Base-by-base conservation (phyloP, 2,888 invertebrate species). In the Netelia fuscicornis region DNA sequence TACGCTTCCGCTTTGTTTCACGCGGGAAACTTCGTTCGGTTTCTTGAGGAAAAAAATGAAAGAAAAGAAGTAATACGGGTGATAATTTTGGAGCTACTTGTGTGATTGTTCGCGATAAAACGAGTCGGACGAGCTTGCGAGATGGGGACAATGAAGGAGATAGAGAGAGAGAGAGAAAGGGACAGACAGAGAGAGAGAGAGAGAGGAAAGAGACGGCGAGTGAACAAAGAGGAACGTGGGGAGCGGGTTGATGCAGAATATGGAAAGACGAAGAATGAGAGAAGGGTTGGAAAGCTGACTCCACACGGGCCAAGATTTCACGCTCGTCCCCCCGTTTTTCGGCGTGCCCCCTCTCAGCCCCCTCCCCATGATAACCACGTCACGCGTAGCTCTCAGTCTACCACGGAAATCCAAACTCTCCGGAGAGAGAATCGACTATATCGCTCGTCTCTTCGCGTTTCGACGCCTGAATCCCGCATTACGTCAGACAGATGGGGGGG, bases 301-400 rank as follows among this genome's bases (percentile, higher is more conserved):
- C 76, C 79, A 82, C 79, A 85, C 85, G 85, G 79, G 85, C 85
- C 81, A 85, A 85, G 85, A 85, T 85, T 85, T 82, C 79, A 79
- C 17, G 71, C 79, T 72, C 85, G 42, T 71, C 60, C 85, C 70
- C 78, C 2, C 17, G n/a, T 79, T 76, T 74, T 75, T 82, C 76
- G 82, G 76, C 75, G 75, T 71, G 79, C 82, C 71, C 48, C 17
- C 44, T 6, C 2, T 30, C 23, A 58, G 48, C 1, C n/a, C 58
- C 60, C 42, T 10, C 17, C 30, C 54, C 52, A 8, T 65, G 44
- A 11, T 23, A 13, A 25, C 76, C 42, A 37, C 37, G 37, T 48
- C 48, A 13, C 11, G 13, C 25, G 48, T 48, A 48, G 48, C 58
- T 23, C 20, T 23, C 17, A 58, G 58, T 9, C 10, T 5, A 56